Evolutionary conservation across 2,888 invertebrate species (phyloP), one percentile per base, ranked within the genome.

Genomic region (Callyntrura sp.): DNA sequence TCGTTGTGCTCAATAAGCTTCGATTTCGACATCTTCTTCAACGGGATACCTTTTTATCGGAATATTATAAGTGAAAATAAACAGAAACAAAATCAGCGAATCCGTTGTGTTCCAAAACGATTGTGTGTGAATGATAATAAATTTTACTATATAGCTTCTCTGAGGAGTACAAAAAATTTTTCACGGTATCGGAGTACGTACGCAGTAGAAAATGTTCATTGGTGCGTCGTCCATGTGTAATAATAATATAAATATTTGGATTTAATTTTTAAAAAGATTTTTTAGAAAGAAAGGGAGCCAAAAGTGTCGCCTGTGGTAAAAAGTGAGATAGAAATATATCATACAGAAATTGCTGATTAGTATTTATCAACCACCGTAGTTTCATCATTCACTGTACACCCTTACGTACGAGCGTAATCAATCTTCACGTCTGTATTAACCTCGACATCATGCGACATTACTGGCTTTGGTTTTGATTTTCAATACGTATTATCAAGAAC

Each of bases 1-100:
- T 76, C 78, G 78, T 55, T 78, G 55, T 78, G 78, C 78, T 78
- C 78, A 78, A 78, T 55, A 51, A 78, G 78, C 78, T 76, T 76
- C 76, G 51, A 78, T 55, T 20, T 35, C 35, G 55, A 35, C 28
- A 68, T 68, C 68, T 68, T 68, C 57, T 57, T 17, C 14, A 57
- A 57, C 5, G 4, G 17, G 51, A 60, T 17, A 20, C 17, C 60
- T 25, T 23, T 23, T 25, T 35, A 35, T 6, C 35, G 23, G 23
- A 12, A 62, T 2, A 51, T 51, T 51, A n/a, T 51, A 23, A 62
- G 23, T 62, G 11, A 70, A 6, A 20, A 45, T 45, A 35, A 48
- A 45, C n/a, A 73, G 12, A 45, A 43, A 48, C 55, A 35, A 55
- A 28, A 57, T 51, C n/a, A 55, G 78, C 55, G 78, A 78, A 55